Conservation (phyloP, 2,113 vertebrate genomes). For the Anarhynchus alexandrinus region DNA sequence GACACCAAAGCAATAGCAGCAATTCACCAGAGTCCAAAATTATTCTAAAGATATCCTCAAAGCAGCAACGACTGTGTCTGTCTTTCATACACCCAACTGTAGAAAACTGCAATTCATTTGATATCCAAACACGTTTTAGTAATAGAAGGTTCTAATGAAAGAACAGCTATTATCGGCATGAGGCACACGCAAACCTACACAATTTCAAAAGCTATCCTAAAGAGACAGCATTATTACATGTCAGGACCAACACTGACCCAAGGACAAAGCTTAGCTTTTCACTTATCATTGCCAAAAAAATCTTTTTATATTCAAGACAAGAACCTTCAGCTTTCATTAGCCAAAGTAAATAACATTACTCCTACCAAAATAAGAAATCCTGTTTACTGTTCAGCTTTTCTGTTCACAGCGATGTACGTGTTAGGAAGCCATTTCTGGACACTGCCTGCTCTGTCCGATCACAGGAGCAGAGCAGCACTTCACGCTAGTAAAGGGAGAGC, state of each 20-base stretch:
- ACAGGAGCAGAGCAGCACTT: not conserved
- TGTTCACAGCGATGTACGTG: not conserved
- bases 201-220: not conserved
- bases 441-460: not conserved
- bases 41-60: not conserved
- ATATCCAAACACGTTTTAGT: not conserved
- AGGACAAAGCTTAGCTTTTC: not conserved
- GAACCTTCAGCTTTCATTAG: not conserved
- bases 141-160: not conserved
- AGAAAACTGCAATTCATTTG: not conserved
- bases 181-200: not conserved
- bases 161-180: not conserved
- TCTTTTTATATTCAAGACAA: not conserved
- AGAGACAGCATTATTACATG: not conserved
- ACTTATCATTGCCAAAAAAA: not conserved
- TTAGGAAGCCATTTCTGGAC: not conserved
- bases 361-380: not conserved
- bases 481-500: not conserved
- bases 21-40: not conserved
- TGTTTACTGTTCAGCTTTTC: not conserved
- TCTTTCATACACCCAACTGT: not conserved
- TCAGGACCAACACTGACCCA: not conserved
- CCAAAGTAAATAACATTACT: not conserved
- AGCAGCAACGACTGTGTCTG: not conserved
- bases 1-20: not conserved